Conservation (phyloP, 2,888 invertebrate species). For the Celastrina argiolus region DNA sequence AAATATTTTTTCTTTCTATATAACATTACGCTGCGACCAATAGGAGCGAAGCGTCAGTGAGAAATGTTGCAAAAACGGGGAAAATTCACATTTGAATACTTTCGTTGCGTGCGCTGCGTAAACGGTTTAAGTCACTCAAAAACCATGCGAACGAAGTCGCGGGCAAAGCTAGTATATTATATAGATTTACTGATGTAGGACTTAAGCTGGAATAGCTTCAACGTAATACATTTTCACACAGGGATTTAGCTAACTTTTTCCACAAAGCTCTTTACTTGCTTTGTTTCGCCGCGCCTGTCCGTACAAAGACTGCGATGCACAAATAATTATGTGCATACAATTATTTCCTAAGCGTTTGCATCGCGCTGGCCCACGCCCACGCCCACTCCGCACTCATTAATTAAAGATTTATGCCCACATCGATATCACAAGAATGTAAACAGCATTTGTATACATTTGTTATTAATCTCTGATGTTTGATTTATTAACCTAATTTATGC, state of each 20-base stretch:
- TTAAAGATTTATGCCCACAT: slow-evolving; percentile 35
- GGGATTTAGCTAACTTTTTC: slow-evolving; percentile 28
- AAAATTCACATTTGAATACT: no score
- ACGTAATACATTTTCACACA: slow-evolving; percentile 27
- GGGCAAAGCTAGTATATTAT: no score
- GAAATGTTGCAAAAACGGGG: no score
- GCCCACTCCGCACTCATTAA: slow-evolving; percentile 29
- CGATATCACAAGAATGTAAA: slow-evolving; percentile 33
- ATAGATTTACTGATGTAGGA: no score
- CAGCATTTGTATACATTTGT: slow-evolving; percentile 33
- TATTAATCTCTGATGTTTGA: slow-evolving; percentile 26
- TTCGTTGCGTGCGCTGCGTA: no score
- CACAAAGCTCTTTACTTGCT: slow-evolving; percentile 42
- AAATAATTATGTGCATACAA: slow-evolving; percentile 77
- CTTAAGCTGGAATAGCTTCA: slow-evolving; percentile 14
- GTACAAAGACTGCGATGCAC: slow-evolving; percentile 64
- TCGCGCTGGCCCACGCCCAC: slow-evolving; percentile 34
- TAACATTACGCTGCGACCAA: no score
- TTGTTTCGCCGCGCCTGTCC: slow-evolving; percentile 61
- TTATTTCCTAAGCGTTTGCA: slow-evolving; percentile 65
- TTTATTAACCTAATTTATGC: slow-evolving; percentile 24
- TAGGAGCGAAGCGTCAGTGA: no score
- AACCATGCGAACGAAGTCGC: no score
- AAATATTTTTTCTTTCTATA: no score
- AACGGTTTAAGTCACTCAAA: no score